phyloP scores from a whole-genome alignment of 64 coral and sea anemone species.

The Hydrozoanthus tunicans region DNA sequence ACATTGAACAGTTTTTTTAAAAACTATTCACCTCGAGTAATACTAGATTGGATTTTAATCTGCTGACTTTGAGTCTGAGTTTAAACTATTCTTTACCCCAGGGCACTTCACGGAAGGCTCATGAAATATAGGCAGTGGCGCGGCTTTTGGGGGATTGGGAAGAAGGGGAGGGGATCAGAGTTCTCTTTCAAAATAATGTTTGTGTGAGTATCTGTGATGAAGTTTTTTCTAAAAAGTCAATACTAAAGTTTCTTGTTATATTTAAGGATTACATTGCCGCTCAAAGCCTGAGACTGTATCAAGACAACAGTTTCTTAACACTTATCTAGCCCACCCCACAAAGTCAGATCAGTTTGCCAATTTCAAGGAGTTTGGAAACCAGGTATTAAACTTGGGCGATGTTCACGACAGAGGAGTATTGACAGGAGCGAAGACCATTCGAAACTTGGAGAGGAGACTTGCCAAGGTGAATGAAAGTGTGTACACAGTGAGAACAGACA shows the following conservation, averaged over 20 bases:
- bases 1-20: no score
- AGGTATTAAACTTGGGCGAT: conserved; percentile 81
- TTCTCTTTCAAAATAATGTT: no score
- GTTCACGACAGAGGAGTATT: conserved; percentile 85
- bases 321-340: conserved; percentile 82
- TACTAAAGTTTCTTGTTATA: neutral
- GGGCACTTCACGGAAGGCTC: no score
- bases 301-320: conserved; percentile 77
- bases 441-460: conserved; percentile 72
- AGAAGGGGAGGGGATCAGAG: no score
- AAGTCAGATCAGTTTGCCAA: conserved; percentile 90
- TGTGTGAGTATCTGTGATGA: neutral
- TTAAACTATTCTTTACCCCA: no score
- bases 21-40: no score
- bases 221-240: neutral
- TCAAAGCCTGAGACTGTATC: conserved; percentile 9
- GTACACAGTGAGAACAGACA: neutral
- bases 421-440: conserved; percentile 85
- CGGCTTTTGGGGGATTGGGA: no score
- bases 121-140: no score
- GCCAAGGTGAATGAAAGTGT: conserved; percentile 64
- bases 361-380: conserved; percentile 83
- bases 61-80: no score
- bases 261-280: conserved; percentile 17
- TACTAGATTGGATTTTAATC: no score